Percentiles rank a stretch among this genome's conserved stretches.
Conservation (phyloP, 2,113 vertebrate species). For the Ardeotis arabs region DNA sequence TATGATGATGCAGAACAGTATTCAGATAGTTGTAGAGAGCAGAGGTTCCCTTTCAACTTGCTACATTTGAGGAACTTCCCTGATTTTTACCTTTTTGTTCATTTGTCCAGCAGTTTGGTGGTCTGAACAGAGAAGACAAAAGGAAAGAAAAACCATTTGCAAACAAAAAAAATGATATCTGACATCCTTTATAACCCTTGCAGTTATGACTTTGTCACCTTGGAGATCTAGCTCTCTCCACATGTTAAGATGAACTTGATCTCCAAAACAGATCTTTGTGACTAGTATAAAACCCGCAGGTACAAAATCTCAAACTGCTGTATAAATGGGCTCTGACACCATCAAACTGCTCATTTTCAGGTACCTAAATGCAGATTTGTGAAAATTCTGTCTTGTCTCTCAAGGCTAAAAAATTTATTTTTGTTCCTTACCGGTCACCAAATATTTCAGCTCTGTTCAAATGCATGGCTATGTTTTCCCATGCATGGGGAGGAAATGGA, state of each 20-base stretch:
- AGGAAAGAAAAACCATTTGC: background rate
- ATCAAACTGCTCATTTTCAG: background rate
- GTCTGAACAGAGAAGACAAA: background rate
- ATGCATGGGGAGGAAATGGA: constrained; percentile 20
- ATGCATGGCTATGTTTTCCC: constrained; percentile 18
- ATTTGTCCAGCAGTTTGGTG: background rate
- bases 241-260: background rate
- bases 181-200: background rate
- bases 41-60: background rate
- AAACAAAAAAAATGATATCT: background rate
- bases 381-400: background rate
- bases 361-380: background rate
- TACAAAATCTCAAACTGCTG: background rate
- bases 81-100: background rate
- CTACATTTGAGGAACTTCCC: background rate
- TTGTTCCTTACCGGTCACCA: background rate
- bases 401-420: background rate
- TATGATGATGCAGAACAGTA: background rate
- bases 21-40: background rate
- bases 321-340: background rate
- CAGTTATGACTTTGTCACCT: background rate
- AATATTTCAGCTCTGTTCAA: background rate
- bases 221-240: background rate
- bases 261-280: background rate
- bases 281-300: background rate